Percentiles rank a stretch among this genome's conserved stretches.
These are phyloP conservation scores for Acrocyrtus sp. DNA, from an alignment of 2,888 invertebrate genomes.

Conservation along the genomic window DNA sequence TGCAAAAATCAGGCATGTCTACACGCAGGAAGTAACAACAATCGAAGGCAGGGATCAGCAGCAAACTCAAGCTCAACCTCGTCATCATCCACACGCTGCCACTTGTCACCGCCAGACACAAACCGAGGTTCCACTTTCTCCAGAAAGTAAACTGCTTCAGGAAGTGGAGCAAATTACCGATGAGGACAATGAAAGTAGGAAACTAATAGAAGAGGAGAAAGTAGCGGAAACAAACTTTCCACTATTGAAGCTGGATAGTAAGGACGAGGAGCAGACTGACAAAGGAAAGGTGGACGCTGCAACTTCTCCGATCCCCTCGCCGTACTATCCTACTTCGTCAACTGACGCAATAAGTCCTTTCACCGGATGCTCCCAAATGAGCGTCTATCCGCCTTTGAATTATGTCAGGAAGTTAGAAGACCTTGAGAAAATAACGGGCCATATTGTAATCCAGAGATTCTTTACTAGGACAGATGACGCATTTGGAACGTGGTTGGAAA, in stretches of 20 bases:
- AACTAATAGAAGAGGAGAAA: slow-evolving; percentile 27
- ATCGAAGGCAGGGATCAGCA: slow-evolving; percentile 32
- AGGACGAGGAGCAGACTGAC: slow-evolving; percentile 1
- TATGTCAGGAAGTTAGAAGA: slow-evolving; percentile 58
- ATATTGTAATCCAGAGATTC: slow-evolving; percentile 61
- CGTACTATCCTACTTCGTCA: not conserved
- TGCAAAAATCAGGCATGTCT: slow-evolving; percentile 57
- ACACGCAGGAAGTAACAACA: slow-evolving; percentile 55
- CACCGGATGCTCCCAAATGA: slow-evolving; percentile 39
- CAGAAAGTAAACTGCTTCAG: slow-evolving; percentile 7
- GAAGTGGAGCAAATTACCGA: no score
- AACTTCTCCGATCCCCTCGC: slow-evolving; percentile 44
- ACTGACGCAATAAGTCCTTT: slow-evolving; percentile 9
- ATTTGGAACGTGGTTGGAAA: slow-evolving; percentile 59
- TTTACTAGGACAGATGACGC: slow-evolving; percentile 61
- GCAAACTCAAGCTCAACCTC: slow-evolving; percentile 22
- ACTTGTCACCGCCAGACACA: slow-evolving; percentile 53
- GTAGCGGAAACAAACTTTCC: slow-evolving; percentile 2
- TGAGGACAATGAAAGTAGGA: slow-evolving; percentile 1
- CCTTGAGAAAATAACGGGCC: slow-evolving; percentile 62
- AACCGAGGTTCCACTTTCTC: slow-evolving; percentile 22
- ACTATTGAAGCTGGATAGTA: slow-evolving; percentile 5
- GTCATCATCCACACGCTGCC: slow-evolving; percentile 7
- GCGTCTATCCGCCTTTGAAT: slow-evolving; percentile 40
- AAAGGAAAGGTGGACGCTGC: slow-evolving; percentile 39